Percentiles rank a stretch among this genome's conserved stretches.
Conservation (phyloP, 1,140 invertebrate species). For the Macrobrachium nipponense region DNA sequence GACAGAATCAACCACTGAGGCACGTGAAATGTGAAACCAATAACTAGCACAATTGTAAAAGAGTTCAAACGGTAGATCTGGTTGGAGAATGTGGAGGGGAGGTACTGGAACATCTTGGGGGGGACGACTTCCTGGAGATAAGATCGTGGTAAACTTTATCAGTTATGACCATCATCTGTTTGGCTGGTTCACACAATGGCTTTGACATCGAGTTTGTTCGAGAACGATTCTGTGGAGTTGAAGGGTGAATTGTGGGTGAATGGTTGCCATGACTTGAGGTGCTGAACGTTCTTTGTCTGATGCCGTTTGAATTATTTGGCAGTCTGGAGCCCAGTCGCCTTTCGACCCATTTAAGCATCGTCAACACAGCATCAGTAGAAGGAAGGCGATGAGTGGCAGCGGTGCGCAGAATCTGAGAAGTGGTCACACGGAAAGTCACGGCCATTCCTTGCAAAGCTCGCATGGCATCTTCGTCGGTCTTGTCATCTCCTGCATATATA, state of each 20-base stretch:
- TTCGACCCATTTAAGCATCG: slow-evolving; percentile 90
- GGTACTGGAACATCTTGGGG: slow-evolving; percentile 19
- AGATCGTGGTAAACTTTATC: slow-evolving; percentile 40
- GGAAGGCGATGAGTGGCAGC: slow-evolving; percentile 86
- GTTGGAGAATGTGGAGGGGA: slow-evolving; percentile 44
- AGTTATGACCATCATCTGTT: slow-evolving; percentile 45
- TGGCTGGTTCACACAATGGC: slow-evolving; percentile 26
- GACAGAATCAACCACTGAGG: too few relatives aligned
- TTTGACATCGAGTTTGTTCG: slow-evolving; percentile 43
- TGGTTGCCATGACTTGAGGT: slow-evolving; percentile 33
- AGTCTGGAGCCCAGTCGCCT: slow-evolving; percentile 76
- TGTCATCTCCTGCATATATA: slow-evolving; percentile 91
- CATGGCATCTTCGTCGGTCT: slow-evolving; percentile 92
- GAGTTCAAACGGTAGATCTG: slow-evolving; percentile 38
- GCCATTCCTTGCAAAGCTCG: slow-evolving; percentile 82
- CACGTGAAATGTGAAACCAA: too few relatives aligned
- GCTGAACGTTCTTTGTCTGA: slow-evolving; percentile 38
- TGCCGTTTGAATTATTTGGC: slow-evolving; percentile 32
- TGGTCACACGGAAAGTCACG: slow-evolving; percentile 87
- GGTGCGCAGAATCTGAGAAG: slow-evolving; percentile 86
- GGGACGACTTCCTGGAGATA: slow-evolving; percentile 25
- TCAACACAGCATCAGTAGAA: slow-evolving; percentile 87
- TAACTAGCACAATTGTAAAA: too few relatives aligned
- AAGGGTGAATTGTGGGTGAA: slow-evolving; percentile 20
- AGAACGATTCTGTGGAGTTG: slow-evolving; percentile 34